Evolutionary conservation across 2,888 invertebrate genomes (phyloP).

Genomic region (Altica lythri): DNA sequence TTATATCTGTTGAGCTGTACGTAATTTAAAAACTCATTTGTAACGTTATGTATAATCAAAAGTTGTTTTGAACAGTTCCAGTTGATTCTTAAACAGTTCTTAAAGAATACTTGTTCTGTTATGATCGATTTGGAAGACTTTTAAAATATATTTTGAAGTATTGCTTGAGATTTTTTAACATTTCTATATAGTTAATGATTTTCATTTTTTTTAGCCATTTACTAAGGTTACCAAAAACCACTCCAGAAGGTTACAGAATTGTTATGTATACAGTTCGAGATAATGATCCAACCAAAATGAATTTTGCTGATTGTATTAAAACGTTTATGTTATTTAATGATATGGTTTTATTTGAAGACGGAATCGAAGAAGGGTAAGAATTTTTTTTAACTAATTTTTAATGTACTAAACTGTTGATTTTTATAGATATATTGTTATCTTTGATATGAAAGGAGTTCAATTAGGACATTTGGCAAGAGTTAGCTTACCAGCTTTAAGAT

Average conservation of each 20-base stretch:
- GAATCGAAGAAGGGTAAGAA: conserved; percentile 54
- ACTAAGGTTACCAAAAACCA: conserved; percentile 65
- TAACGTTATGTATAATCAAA: no score
- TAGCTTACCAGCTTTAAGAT: conserved; percentile 65
- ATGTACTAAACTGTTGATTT: conserved; percentile 10
- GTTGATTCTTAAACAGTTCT: no score
- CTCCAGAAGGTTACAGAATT: conserved; percentile 67
- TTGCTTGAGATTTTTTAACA: no score
- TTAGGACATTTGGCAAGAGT: conserved; percentile 70
- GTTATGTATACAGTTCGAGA: conserved; percentile 65
- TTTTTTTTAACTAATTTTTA: not conserved
- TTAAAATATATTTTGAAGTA: no score
- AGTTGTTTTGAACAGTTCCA: no score
- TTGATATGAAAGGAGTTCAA: conserved; percentile 70
- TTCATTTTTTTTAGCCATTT: conserved; percentile 60
- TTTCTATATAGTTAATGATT: not conserved
- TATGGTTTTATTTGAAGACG: conserved; percentile 66
- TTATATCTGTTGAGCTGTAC: no score
- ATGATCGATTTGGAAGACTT: no score
- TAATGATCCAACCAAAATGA: conserved; percentile 66
- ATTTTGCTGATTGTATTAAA: conserved; percentile 67
- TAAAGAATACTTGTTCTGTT: no score
- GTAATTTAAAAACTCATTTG: no score
- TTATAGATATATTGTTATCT: conserved; percentile 64
- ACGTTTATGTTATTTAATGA: conserved; percentile 72